Base-by-base conservation (phyloP, 2,797 vertebrate genomes). In the Monodelphis domestica region DNA sequence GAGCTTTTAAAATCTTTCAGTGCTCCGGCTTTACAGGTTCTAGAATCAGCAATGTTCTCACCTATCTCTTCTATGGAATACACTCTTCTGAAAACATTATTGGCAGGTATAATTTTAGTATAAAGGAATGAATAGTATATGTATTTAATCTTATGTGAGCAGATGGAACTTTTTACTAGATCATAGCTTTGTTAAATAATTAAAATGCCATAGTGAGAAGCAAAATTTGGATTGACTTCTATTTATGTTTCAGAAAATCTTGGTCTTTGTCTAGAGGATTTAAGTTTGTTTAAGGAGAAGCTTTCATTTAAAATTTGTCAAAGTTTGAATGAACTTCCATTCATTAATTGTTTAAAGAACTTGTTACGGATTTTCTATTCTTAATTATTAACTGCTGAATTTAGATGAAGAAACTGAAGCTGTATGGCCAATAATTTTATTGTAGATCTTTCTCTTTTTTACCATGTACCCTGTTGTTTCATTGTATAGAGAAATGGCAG, bases 1-100 rank as follows among this genome's bases (percentile, higher is more conserved):
- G 99, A 99, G 93, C 98, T 99, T 87, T 98, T 99, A 53, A 97
- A 98, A 28, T 98, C 98, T 84, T 97, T 99, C 95, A 98, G 98
- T 96, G 53, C 97, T n/a, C 96, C 98, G 2, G 98, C 98, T 54
- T 96, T 99, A 0, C 97, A 98, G 53, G 97, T 98, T 7, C 96
- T 99, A 97, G 99, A 99, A 96, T 98, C 97, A 0, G 98, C 98
- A 92, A 97, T 99, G 98, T 91, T 99, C 91, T 98, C 99, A 26
- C 97, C 99, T 12, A 98, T 99, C 91, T 96, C 92, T 29, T 97
- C 96, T 93, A 99, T 99, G 99, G 99, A 99, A 9, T 98, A 99
- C 88, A 94, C 97, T 10, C 99, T 99, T 1, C 98, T 99, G 93
- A 98, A 98, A 97, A 99, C 99, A 0, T 89, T 99, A 92, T 98